Percentiles rank a stretch among this genome's conserved stretches.
Evolutionary conservation across 2,113 vertebrate species (phyloP).

Genomic region (Pterocles burchelli): DNA sequence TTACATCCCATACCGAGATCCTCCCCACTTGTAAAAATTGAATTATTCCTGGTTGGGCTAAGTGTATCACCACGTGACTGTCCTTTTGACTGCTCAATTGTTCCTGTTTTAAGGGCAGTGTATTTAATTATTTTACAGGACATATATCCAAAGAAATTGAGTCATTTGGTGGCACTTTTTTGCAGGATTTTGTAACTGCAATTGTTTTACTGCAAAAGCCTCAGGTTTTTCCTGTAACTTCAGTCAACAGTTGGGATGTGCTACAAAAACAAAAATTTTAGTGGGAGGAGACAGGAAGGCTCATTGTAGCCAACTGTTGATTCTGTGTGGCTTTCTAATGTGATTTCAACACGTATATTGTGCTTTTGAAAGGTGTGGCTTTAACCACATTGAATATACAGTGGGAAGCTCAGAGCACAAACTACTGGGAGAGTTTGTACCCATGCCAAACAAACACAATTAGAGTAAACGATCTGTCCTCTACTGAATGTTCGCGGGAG

Average conservation of each 20-base stretch:
- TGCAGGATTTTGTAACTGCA: not conserved
- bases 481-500: not conserved
- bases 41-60: not conserved
- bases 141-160: not conserved
- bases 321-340: not conserved
- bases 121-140: not conserved
- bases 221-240: not conserved
- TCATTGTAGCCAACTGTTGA: not conserved
- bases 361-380: conserved; percentile 24
- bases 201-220: conserved; percentile 7
- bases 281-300: not conserved
- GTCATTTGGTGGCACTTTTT: not conserved
- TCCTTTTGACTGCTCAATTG: not conserved
- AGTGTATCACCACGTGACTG: not conserved
- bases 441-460: not conserved
- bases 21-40: not conserved
- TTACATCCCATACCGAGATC: not conserved
- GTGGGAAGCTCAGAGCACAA: not conserved
- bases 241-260: not conserved
- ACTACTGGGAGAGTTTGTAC: not conserved
- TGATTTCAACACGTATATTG: not conserved
- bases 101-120: not conserved
- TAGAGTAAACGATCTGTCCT: not conserved
- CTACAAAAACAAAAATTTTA: not conserved
- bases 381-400: not conserved